These are phyloP conservation scores for Lordiphosa mommai DNA, from an alignment of 1,140 invertebrate genomes.

Conservation along the genomic window DNA sequence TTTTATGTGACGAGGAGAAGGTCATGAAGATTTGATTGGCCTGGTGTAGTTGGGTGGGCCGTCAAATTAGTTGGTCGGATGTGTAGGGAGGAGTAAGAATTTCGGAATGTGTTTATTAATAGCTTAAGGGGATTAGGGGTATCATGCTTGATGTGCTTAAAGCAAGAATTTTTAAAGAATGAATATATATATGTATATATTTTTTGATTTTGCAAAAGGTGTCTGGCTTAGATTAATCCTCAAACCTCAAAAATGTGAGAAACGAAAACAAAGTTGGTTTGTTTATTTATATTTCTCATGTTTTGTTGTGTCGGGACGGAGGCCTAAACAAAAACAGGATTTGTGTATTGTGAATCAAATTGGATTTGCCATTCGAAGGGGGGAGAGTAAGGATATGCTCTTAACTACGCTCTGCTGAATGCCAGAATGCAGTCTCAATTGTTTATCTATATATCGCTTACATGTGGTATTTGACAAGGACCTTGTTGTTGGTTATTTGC, in stretches of 20 bases:
- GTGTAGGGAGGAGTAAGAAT: background rate
- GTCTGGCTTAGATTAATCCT: too few species aligned
- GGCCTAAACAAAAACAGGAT: slow-evolving; percentile 66
- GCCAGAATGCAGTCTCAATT: slow-evolving; percentile 14
- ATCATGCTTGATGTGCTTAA: slow-evolving; percentile 18
- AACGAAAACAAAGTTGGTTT: slow-evolving; percentile 9
- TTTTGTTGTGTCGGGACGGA: slow-evolving; percentile 9
- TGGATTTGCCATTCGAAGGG: slow-evolving; percentile 46
- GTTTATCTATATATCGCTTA: slow-evolving; percentile 61
- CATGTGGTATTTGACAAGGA: slow-evolving; percentile 59
- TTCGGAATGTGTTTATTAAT: slow-evolving; percentile 51
- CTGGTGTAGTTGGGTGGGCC: slow-evolving; percentile 58
- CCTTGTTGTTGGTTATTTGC: slow-evolving; percentile 72
- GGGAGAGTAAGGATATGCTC: slow-evolving; percentile 20
- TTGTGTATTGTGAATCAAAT: slow-evolving; percentile 63
- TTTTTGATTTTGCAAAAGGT: too few species aligned
- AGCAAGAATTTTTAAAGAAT: background rate
- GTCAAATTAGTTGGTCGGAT: slow-evolving; percentile 57
- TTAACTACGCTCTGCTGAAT: slow-evolving; percentile 54
- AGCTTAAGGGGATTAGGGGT: slow-evolving; percentile 43
- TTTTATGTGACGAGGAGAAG: slow-evolving; percentile 29
- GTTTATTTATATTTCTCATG: slow-evolving; percentile 24
- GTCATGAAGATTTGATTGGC: slow-evolving; percentile 63
- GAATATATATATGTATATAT: too few species aligned
- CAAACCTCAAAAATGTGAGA: too few species aligned